Percentiles rank a stretch among this genome's conserved stretches.
Evolutionary conservation across 2,888 invertebrate genomes (phyloP).

Genomic region (Eupithecia centaureata): DNA sequence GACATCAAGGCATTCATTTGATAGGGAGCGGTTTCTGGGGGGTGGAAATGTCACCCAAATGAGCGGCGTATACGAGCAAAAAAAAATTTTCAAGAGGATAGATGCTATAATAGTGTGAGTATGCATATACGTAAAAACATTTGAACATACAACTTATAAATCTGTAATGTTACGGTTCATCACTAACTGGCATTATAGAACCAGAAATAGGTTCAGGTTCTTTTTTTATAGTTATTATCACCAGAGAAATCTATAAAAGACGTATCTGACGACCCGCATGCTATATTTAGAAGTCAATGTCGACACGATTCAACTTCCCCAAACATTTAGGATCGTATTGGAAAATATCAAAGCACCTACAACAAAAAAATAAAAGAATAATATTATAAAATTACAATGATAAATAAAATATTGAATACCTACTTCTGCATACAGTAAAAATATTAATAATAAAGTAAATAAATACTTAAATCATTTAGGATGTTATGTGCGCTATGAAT

Average conservation of each 20-base stretch:
- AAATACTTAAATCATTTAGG: too few species aligned
- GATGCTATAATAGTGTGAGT: background rate
- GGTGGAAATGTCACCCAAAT: conserved; percentile 22
- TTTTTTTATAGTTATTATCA: conserved; percentile 38
- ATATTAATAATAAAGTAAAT: too few species aligned
- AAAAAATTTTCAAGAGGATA: conserved; percentile 15
- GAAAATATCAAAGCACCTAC: background rate
- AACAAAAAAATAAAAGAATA: background rate
- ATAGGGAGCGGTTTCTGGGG: conserved; percentile 13
- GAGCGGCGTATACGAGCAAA: too few species aligned
- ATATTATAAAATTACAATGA: too few species aligned
- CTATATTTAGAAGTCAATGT: conserved; percentile 46
- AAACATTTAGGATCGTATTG: background rate
- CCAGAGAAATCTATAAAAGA: conserved; percentile 37
- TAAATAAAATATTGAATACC: too few species aligned
- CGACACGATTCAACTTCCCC: conserved; percentile 33
- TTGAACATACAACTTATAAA: background rate
- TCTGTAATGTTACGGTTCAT: background rate
- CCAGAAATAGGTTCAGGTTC: conserved; percentile 14
- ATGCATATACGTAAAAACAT: background rate
- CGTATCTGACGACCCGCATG: conserved; percentile 43
- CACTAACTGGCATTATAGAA: background rate
- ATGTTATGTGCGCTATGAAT: too few species aligned
- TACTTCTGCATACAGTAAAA: too few species aligned
- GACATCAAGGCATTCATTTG: conserved; percentile 32